A percentile compares a stretch with the other conserved stretches of the same genome.
Evolutionary conservation across 92 coral and sea anemone species (phyloP).

Genomic region (Nematostella vectensis): DNA sequence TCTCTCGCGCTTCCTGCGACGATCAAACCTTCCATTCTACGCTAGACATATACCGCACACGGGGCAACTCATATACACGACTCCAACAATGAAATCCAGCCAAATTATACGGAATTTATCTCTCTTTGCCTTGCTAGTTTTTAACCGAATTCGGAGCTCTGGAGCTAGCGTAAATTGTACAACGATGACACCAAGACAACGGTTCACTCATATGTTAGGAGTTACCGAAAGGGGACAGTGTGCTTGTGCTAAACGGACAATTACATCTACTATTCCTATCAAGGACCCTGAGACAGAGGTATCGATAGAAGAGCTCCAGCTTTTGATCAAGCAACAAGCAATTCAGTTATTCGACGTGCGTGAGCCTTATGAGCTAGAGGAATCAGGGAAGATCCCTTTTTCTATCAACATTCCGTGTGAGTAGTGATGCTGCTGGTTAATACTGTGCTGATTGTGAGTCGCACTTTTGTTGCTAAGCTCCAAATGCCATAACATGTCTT

Average conservation of each 20-base stretch:
- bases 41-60: background rate
- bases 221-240: constrained; percentile 35
- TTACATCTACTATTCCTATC: constrained; percentile 17
- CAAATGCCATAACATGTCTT: too few relatives aligned
- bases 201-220: constrained; percentile 41
- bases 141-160: constrained; percentile 28
- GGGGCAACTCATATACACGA: background rate
- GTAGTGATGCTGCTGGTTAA: too few relatives aligned
- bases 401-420: constrained; percentile 48
- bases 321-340: constrained; percentile 24
- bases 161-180: constrained; percentile 29
- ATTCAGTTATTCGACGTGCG: constrained; percentile 50
- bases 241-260: constrained; percentile 32
- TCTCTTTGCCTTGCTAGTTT: constrained; percentile 20
- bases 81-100: constrained; percentile 18
- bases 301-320: constrained; percentile 25
- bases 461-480: too few relatives aligned
- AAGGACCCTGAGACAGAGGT: constrained; percentile 17
- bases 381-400: constrained; percentile 38
- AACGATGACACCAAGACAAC: constrained; percentile 27
- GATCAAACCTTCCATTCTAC: background rate
- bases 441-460: too few relatives aligned
- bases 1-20: too few relatives aligned
- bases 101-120: constrained; percentile 26
- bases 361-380: constrained; percentile 42